phyloP scores from a whole-genome alignment of 2,113 vertebrate species.

The Progne subis region DNA sequence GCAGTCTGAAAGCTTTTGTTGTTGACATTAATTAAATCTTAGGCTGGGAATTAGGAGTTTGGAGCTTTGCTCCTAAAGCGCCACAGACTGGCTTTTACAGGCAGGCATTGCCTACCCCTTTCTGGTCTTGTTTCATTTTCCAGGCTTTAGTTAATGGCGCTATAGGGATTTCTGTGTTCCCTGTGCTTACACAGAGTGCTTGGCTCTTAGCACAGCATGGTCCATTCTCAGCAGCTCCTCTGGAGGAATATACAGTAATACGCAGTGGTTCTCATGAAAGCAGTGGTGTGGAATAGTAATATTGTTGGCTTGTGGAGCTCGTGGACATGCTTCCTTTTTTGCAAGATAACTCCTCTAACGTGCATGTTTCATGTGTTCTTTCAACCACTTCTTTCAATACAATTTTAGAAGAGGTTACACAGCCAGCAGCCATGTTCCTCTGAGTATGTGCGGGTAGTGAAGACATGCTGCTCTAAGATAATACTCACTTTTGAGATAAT shows the following conservation, averaged over 20 bases:
- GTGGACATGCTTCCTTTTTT: neutral
- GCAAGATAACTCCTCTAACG: neutral
- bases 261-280: neutral
- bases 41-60: neutral
- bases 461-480: neutral
- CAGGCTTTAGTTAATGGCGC: neutral
- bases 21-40: neutral
- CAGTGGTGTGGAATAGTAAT: neutral
- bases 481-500: neutral
- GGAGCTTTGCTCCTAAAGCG: neutral
- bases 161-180: neutral
- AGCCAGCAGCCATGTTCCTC: neutral
- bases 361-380: neutral
- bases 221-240: neutral
- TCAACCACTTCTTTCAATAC: neutral
- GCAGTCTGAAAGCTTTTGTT: neutral
- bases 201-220: neutral
- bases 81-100: neutral
- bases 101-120: neutral
- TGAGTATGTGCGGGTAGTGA: neutral
- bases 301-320: neutral
- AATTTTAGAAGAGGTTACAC: neutral
- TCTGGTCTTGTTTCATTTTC: neutral
- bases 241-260: neutral
- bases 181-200: neutral